These are phyloP conservation scores for Eucidaris tribuloides DNA, from an alignment of 35 echinoderm and acorn worm genomes.

Conservation along the genomic window DNA sequence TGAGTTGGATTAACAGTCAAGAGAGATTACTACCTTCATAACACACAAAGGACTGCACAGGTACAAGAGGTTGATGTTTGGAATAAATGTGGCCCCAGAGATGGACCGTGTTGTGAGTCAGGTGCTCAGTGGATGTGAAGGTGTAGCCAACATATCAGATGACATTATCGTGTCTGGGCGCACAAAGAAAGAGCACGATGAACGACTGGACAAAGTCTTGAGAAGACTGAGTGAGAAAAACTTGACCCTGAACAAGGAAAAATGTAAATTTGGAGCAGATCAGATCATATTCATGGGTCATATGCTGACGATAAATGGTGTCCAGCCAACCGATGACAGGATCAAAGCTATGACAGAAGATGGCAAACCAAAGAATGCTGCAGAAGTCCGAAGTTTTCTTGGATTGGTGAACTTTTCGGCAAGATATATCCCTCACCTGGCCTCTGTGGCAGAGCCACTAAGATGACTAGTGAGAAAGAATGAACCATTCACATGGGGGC, in stretches of 20 bases:
- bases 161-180: conserved; percentile 46
- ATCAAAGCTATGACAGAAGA: conserved; percentile 19
- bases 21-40: conserved; percentile 47
- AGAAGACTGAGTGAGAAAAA: conserved; percentile 17
- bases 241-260: no score
- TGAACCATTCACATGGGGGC: conserved; percentile 50
- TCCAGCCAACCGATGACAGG: no score
- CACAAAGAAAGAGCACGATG: conserved; percentile 22
- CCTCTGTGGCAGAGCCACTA: no score
- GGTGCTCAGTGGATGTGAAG: conserved; percentile 26
- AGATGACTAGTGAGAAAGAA: conserved; percentile 48
- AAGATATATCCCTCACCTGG: conserved; percentile 53
- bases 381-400: conserved; percentile 64
- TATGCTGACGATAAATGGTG: no score
- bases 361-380: conserved; percentile 22
- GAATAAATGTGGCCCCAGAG: conserved; percentile 56
- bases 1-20: neutral
- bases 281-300: no score
- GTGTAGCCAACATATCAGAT: conserved; percentile 55
- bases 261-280: no score
- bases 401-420: conserved; percentile 59
- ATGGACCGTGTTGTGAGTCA: conserved; percentile 30
- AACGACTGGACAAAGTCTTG: conserved; percentile 20
- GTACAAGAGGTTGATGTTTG: conserved; percentile 59
- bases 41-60: conserved; percentile 38